Evolutionary conservation across 2,888 invertebrate species (phyloP).

Genomic region (Pediacus dermestoides): DNA sequence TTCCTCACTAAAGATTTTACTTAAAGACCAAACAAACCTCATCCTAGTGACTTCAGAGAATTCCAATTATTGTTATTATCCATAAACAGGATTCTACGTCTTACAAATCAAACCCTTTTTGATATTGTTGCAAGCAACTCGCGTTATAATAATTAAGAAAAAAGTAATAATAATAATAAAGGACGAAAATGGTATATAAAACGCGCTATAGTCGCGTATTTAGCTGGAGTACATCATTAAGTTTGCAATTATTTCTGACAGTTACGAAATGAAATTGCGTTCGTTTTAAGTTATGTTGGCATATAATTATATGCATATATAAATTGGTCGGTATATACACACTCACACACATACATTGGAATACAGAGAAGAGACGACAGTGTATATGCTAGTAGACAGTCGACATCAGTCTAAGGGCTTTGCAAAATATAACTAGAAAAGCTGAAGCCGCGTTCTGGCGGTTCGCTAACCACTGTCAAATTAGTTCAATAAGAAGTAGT

Average conservation of each 20-base stretch:
- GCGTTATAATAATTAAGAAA: too few relatives aligned
- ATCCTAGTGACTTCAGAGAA: too few relatives aligned
- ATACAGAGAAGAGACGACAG: constrained; percentile 7
- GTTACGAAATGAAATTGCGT: constrained; percentile 22
- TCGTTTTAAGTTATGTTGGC: constrained; percentile 15
- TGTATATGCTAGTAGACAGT: constrained; percentile 3
- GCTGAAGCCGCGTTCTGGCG: constrained; percentile 39
- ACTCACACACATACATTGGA: constrained; percentile 9
- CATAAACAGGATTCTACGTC: too few relatives aligned
- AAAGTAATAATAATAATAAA: too few relatives aligned
- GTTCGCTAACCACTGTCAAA: constrained; percentile 47
- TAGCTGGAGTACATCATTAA: constrained; percentile 22
- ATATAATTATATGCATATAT: constrained; percentile 25
- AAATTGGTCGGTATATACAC: constrained; percentile 28
- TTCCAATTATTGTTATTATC: too few relatives aligned
- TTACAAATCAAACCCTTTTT: too few relatives aligned
- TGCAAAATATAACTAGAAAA: constrained; percentile 39
- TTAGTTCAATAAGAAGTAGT: constrained; percentile 55
- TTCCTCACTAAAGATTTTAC: too few relatives aligned
- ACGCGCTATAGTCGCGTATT: constrained; percentile 10
- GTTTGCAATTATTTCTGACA: constrained; percentile 25
- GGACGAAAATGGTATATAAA: too few relatives aligned
- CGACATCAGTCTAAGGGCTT: constrained; percentile 26
- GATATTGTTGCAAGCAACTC: too few relatives aligned
- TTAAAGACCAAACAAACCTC: too few relatives aligned